phyloP scores from a whole-genome alignment of 2,797 vertebrate species.

The Valencia hispanica region DNA sequence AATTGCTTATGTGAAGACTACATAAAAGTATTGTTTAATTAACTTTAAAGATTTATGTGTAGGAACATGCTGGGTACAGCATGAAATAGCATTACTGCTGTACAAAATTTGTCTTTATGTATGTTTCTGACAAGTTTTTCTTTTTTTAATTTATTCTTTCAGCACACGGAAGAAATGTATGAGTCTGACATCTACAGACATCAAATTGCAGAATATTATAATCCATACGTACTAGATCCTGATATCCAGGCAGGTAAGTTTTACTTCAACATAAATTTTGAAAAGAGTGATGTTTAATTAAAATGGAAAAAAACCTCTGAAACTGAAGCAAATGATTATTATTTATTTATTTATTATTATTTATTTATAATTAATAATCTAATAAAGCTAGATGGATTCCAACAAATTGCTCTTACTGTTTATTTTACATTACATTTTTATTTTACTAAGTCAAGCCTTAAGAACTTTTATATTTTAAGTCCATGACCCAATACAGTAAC shows the following conservation, averaged over 20 bases:
- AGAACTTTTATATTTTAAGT: conserved; percentile 12
- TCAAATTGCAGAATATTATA: conserved; percentile 88
- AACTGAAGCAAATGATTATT: not conserved
- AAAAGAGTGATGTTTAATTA: not conserved
- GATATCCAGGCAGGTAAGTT: conserved; percentile 91
- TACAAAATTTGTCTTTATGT: not conserved
- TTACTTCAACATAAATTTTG: conserved; percentile 27
- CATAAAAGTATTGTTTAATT: not conserved
- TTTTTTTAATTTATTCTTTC: conserved; percentile 48
- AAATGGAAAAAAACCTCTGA: not conserved
- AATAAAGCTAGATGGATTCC: not conserved
- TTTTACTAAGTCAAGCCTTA: not conserved
- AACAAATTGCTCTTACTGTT: not conserved
- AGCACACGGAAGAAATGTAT: conserved; percentile 94
- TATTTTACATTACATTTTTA: too few relatives aligned
- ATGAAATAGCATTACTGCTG: not conserved
- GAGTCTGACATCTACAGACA: conserved; percentile 92
- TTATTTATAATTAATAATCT: not conserved
- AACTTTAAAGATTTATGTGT: not conserved
- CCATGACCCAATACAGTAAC: conserved; percentile 29
- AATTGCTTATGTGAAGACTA: conserved; percentile 1
- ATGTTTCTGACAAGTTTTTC: conserved; percentile 21
- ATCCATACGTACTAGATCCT: conserved; percentile 91
- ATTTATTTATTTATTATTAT: too few relatives aligned
- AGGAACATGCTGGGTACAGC: not conserved